Percentiles rank a stretch among this genome's conserved stretches.
Conservation (phyloP, 2,113 vertebrate species). For the Vidua macroura region DNA sequence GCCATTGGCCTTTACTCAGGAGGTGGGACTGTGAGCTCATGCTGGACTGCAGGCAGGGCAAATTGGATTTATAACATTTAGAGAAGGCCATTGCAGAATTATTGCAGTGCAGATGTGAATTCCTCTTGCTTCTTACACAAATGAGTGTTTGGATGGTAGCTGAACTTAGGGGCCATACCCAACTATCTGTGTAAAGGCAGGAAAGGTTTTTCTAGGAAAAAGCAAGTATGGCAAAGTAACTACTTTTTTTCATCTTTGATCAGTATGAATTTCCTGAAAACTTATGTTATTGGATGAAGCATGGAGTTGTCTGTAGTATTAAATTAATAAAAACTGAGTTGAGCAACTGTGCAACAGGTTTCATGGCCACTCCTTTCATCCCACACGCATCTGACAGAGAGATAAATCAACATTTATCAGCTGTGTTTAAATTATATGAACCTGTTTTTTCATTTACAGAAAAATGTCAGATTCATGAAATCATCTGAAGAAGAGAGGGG, state of each 20-base stretch:
- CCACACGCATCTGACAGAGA: neutral
- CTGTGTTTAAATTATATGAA: neutral
- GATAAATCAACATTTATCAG: neutral
- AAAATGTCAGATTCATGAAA: neutral
- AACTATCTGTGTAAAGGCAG: neutral
- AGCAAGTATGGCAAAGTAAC: neutral
- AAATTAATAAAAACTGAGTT: neutral
- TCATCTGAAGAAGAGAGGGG: neutral
- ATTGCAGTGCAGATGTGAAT: neutral
- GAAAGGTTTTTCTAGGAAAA: neutral
- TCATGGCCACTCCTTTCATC: neutral
- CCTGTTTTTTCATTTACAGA: neutral
- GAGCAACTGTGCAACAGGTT: neutral
- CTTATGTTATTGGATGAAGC: neutral
- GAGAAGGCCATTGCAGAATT: neutral
- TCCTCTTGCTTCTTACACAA: neutral
- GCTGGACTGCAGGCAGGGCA: neutral
- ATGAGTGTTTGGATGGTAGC: neutral
- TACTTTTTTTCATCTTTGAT: neutral
- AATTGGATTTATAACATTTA: neutral
- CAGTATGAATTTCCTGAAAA: neutral
- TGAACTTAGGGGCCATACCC: neutral
- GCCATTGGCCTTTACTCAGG: neutral
- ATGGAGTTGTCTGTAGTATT: neutral
- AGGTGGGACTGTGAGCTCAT: neutral